Percentiles rank a stretch among this genome's conserved stretches.
Evolutionary conservation across 2,797 vertebrate species (phyloP).

Genomic region (Peromyscus melanophrys): DNA sequence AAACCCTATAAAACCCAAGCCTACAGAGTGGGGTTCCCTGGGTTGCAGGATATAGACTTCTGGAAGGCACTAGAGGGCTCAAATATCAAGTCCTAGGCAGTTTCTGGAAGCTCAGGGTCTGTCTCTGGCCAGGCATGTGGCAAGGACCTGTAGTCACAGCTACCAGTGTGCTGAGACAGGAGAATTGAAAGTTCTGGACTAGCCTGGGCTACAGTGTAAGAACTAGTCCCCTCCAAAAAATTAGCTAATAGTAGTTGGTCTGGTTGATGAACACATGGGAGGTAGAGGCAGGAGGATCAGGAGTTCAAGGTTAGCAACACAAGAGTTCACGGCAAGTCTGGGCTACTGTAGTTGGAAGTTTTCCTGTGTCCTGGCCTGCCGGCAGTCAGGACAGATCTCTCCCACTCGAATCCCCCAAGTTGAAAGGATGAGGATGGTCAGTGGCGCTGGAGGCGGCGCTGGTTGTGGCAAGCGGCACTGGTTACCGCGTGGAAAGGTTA

Average conservation of each 20-base stretch:
- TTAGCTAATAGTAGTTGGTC: not conserved
- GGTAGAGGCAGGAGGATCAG: not conserved
- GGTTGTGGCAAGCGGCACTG: too few species aligned
- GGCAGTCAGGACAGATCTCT: too few species aligned
- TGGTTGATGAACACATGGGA: not conserved
- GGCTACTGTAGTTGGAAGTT: too few species aligned
- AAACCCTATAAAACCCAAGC: not conserved
- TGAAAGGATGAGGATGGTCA: too few species aligned
- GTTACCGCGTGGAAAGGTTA: too few species aligned
- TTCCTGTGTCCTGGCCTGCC: too few species aligned
- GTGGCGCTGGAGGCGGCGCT: too few species aligned
- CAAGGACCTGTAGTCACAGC: not conserved
- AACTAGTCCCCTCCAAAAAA: not conserved
- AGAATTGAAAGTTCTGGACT: not conserved
- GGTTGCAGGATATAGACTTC: not conserved
- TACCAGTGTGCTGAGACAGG: not conserved
- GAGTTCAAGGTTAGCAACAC: not conserved
- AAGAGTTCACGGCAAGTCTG: not conserved
- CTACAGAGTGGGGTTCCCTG: not conserved
- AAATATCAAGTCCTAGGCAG: not conserved
- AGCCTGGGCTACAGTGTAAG: not conserved
- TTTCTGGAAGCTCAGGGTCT: not conserved
- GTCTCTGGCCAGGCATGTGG: not conserved
- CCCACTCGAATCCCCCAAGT: too few species aligned
- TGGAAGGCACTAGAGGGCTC: not conserved